Evolutionary conservation across 2,113 vertebrate species (phyloP).

Genomic region (Channa argus): DNA sequence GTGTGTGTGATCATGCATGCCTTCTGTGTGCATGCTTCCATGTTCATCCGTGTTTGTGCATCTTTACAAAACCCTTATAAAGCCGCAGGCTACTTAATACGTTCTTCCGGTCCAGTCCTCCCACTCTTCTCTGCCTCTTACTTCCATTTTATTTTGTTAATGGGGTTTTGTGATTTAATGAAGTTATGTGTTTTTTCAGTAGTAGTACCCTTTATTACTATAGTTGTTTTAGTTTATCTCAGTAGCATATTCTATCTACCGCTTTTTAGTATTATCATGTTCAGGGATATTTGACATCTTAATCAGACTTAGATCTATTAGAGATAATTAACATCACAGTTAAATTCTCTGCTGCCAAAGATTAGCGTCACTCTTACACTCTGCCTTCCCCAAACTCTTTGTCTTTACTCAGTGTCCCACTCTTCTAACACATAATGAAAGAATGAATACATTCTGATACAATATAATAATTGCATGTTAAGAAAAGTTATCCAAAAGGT

Average conservation of each 20-base stretch:
- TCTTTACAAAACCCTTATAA: slow-evolving; percentile 32
- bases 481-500: too few relatives aligned
- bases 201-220: too few relatives aligned
- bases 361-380: slow-evolving; percentile 8
- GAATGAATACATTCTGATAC: too few relatives aligned
- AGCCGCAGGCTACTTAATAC: slow-evolving; percentile 34
- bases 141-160: not conserved
- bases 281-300: slow-evolving; percentile 20
- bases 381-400: not conserved
- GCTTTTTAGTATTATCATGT: not conserved
- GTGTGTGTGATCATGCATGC: slow-evolving; percentile 1
- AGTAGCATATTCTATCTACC: slow-evolving; percentile 8
- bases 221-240: too few relatives aligned
- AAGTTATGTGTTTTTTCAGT: not conserved
- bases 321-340: slow-evolving; percentile 53
- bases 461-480: too few relatives aligned
- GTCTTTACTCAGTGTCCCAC: not conserved
- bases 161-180: not conserved
- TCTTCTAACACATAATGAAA: too few relatives aligned
- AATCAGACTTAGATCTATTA: slow-evolving; percentile 36
- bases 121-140: not conserved
- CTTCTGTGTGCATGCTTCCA: not conserved
- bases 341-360: slow-evolving; percentile 30
- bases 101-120: slow-evolving; percentile 37
- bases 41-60: slow-evolving; percentile 18